These are phyloP conservation scores for Drosophila ambigua DNA, from an alignment of 1,140 invertebrate genomes.

Conservation along the genomic window DNA sequence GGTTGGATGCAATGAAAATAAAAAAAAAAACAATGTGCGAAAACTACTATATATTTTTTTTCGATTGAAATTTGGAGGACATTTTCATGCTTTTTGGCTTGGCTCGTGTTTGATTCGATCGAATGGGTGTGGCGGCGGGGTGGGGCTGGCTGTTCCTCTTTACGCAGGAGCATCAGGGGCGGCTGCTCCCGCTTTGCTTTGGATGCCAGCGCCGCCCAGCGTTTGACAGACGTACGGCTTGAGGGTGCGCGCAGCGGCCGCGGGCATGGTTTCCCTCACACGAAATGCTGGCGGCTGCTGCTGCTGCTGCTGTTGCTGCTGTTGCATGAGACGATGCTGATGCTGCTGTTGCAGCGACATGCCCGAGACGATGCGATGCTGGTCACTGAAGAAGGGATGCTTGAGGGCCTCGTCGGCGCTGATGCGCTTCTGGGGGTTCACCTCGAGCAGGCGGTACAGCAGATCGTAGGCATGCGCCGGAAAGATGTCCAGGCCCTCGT, in stretches of 20 bases:
- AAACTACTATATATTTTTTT: neutral
- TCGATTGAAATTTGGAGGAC: constrained; percentile 2
- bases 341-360: constrained; percentile 26
- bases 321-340: constrained; percentile 2
- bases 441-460: constrained; percentile 99
- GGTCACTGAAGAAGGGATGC: constrained; percentile 91
- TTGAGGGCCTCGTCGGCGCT: constrained; percentile 98
- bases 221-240: constrained; percentile 38
- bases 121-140: neutral
- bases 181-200: neutral
- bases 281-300: neutral
- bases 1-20: neutral
- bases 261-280: constrained; percentile 27
- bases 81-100: neutral
- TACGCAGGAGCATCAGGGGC: neutral
- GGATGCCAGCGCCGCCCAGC: neutral
- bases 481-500: constrained; percentile 68
- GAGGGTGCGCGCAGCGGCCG: constrained; percentile 26
- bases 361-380: constrained; percentile 53
- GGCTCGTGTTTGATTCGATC: neutral
- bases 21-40: too few species aligned
- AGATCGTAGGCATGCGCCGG: constrained; percentile 94
- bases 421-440: constrained; percentile 98
- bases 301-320: constrained; percentile 8
- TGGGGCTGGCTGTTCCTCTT: too few species aligned